A percentile compares a stretch with the other conserved stretches of the same genome.
Conservation (phyloP, 1,140 invertebrate species). For the Myzus persicae region DNA sequence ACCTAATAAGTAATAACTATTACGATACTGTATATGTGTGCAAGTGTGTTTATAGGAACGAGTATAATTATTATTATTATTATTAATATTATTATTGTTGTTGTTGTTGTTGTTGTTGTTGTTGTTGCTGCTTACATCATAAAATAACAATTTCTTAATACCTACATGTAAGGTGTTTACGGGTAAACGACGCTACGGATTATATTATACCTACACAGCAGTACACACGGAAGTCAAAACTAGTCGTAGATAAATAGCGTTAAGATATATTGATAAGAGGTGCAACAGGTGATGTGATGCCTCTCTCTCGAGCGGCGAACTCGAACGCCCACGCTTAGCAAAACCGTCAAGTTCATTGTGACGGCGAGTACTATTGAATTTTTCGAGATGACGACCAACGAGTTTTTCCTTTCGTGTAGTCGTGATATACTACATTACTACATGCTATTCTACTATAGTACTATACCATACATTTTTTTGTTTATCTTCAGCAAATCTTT, state of each 20-base stretch:
- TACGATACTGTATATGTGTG: not conserved
- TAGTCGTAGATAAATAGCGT: not conserved
- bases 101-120: not conserved
- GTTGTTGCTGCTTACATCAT: not conserved
- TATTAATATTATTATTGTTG: no score
- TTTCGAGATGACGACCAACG: not conserved
- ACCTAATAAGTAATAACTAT: not conserved
- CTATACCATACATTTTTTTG: no score
- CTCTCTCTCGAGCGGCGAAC: not conserved
- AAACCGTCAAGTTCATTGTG: not conserved
- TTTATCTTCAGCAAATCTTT: no score
- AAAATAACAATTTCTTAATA: not conserved
- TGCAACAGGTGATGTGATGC: not conserved
- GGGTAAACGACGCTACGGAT: not conserved
- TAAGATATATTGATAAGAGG: not conserved
- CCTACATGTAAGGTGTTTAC: not conserved
- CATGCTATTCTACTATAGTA: no score
- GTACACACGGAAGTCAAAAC: not conserved
- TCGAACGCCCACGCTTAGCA: not conserved
- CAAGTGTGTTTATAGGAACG: not conserved
- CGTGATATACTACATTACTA: no score
- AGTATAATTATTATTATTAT: not conserved
- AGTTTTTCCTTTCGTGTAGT: not conserved
- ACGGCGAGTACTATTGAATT: not conserved
- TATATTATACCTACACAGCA: not conserved